Evolutionary conservation across 2,797 vertebrate genomes (phyloP).

Genomic region (Esox lucius): DNA sequence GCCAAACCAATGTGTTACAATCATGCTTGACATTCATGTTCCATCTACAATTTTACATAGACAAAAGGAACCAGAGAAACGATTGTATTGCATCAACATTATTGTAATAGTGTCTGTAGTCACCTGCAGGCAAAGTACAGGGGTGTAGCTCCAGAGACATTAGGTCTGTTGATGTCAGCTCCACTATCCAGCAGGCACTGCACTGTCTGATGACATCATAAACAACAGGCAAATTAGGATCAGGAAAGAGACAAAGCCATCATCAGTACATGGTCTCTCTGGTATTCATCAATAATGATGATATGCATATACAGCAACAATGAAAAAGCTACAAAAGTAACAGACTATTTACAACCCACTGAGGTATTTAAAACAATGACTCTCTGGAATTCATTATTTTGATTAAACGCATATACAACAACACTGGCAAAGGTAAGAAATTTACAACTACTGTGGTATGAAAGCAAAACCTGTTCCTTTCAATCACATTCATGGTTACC

Average conservation of each 20-base stretch:
- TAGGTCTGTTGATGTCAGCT: slow-evolving; percentile 96
- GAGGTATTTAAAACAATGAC: not conserved
- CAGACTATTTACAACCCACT: not conserved
- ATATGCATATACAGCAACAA: not conserved
- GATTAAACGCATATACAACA: not conserved
- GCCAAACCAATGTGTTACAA: not conserved
- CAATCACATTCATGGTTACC: not conserved
- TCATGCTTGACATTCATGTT: not conserved
- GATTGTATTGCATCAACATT: not conserved
- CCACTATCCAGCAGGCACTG: slow-evolving; percentile 96
- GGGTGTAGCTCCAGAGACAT: slow-evolving; percentile 96
- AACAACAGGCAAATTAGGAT: not conserved
- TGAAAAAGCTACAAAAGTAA: not conserved
- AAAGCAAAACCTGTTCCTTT: not conserved
- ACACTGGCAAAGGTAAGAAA: not conserved
- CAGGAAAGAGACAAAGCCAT: not conserved
- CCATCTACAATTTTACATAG: not conserved
- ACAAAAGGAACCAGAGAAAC: not conserved
- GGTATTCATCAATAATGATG: not conserved
- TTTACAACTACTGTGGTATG: not conserved
- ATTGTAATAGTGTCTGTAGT: slow-evolving; percentile 1
- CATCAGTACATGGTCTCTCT: not conserved
- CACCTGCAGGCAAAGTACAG: slow-evolving; percentile 96
- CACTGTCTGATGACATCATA: slow-evolving; percentile 78
- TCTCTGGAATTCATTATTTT: not conserved